Conservation (phyloP, 2,113 vertebrate genomes). For the Sebastes schlegelii region DNA sequence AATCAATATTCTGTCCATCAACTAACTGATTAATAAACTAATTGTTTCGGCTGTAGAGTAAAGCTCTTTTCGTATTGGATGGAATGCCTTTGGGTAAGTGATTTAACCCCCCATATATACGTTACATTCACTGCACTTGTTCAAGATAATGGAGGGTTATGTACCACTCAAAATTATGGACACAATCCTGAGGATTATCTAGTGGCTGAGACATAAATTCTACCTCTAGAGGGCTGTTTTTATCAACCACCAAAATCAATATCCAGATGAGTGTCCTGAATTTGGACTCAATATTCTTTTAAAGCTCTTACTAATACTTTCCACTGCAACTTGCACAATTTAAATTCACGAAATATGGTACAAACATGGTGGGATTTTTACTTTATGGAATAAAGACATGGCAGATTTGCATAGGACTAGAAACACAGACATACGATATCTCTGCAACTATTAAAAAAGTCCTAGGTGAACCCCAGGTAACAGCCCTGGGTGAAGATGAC, state of each 20-base stretch:
- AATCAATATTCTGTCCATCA: not conserved
- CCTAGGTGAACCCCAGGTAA: not conserved
- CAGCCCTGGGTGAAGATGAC: not conserved
- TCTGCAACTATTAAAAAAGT: not conserved
- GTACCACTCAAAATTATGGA: slow-evolving; percentile 8
- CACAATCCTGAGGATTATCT: slow-evolving; percentile 19
- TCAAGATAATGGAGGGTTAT: slow-evolving; percentile 4
- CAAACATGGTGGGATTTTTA: not conserved
- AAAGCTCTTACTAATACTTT: not conserved
- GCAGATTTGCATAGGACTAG: not conserved
- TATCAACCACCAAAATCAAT: slow-evolving; percentile 26
- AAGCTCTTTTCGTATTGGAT: not conserved
- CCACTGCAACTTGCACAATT: not conserved
- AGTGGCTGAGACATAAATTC: not conserved
- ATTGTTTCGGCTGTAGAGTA: not conserved
- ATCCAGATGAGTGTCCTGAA: slow-evolving; percentile 9
- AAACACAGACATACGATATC: not conserved
- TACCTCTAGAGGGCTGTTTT: not conserved
- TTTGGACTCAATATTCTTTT: slow-evolving; percentile 1
- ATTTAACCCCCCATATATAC: not conserved
- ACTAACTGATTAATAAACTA: not conserved
- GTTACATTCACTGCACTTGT: not conserved
- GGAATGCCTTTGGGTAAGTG: not conserved
- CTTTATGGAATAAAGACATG: too few species aligned
- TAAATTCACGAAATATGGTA: too few species aligned